Base-by-base conservation (phyloP, 2,113 vertebrate species). In the Clarias macrocephalus region DNA sequence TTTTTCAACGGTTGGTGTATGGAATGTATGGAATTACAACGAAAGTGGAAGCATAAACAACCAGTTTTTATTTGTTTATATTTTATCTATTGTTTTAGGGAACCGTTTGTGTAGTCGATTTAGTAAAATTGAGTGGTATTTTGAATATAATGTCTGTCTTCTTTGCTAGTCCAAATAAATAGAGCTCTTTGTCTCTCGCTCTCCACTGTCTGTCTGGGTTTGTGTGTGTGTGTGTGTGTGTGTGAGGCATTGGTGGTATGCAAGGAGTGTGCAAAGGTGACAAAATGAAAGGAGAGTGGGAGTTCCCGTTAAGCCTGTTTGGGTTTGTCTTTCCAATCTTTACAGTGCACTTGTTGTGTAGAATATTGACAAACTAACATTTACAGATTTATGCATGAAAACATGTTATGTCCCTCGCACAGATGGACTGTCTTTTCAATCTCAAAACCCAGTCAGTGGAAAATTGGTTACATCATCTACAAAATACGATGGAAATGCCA, bases 291-390 rank as follows among this genome's bases (percentile, higher is more conserved):
- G 18, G 25, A 30, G 63, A 59, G 66, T 28, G 15, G 37, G 48
- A 73, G 80, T 87, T 87, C 85, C 37, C 57, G 80, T 87, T 82
- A 60, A 87, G 75, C 85, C 80, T 82, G 85, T 86, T 70, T 80
- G 56, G 68, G 80, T 87, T 82, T 48, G 80, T 73, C 79, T 62
- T 48, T 82, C 56, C 57, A 54, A 21, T 16, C 56, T 54, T 80
- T 52, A 59, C 52, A 42, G 57, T 59, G 62, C 85, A 80, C 76
- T 86, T 86, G 76, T 15, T 19, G 54, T 60, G 1, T 57, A 59
- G 30, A 87, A 62, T 23, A 75, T 7, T 21, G 42, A 18, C 65
- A 70, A 30, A 59, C 52, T 23, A 5, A 21, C 30, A 21, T 57
- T 5, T 30, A 56, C 54, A 33, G 0, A 7, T 42, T 48, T n/a